Percentiles rank a stretch among this genome's conserved stretches.
Conservation (phyloP, 1,140 invertebrate species). For the Microvelia longipes region DNA sequence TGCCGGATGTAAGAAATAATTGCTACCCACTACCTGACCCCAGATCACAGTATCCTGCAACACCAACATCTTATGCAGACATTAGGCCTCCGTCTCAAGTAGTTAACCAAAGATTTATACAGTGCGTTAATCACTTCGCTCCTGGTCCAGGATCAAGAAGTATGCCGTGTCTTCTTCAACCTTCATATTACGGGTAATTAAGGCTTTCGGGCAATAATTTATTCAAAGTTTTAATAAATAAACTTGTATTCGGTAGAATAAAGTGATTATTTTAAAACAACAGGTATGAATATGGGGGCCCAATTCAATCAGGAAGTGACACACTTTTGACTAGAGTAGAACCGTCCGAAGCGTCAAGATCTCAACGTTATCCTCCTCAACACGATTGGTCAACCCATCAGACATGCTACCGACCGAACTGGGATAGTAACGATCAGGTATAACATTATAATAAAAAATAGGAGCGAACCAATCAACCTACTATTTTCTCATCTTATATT, state of each 20-base stretch:
- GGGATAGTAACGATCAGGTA: not conserved
- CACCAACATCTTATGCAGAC: not conserved
- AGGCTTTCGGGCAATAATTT: no score
- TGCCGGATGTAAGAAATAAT: not conserved
- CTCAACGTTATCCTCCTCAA: not conserved
- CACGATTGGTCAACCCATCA: not conserved
- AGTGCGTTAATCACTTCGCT: not conserved
- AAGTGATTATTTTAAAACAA: not conserved
- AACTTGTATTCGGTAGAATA: no score
- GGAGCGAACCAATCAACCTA: no score
- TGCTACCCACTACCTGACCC: not conserved
- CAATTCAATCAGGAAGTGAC: not conserved
- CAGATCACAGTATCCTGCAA: not conserved
- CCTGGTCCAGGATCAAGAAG: not conserved
- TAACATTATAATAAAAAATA: no score
- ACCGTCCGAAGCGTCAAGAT: not conserved
- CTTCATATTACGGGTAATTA: not conserved
- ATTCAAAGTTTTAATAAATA: no score
- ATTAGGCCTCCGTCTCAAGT: not conserved
- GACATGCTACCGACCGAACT: not conserved
- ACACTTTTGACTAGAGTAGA: not conserved
- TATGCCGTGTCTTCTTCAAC: not conserved
- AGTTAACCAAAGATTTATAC: not conserved
- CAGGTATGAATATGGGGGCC: not conserved
- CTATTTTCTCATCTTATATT: no score